Percentiles rank a stretch among this genome's conserved stretches.
Evolutionary conservation across 2,888 invertebrate genomes (phyloP).

Genomic region (Meteorus cinctellus): DNA sequence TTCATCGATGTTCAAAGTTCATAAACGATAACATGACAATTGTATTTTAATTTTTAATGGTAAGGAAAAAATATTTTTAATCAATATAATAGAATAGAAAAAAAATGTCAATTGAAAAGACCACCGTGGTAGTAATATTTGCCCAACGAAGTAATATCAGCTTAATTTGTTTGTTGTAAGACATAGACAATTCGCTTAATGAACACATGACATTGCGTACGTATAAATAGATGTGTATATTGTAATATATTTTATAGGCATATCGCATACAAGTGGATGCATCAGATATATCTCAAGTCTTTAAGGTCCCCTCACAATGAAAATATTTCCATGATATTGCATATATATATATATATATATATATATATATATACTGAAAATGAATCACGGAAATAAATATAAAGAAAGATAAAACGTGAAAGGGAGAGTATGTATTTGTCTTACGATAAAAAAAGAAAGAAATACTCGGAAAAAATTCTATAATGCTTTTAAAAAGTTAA

Average conservation of each 20-base stretch:
- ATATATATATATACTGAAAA: neutral
- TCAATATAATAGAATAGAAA: neutral
- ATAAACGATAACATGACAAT: too few species aligned
- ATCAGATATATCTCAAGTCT: conserved; percentile 10
- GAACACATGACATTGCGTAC: conserved; percentile 41
- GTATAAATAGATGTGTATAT: conserved; percentile 29
- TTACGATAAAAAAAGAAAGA: neutral
- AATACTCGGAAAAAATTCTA: conserved; percentile 1
- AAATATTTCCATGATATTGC: neutral
- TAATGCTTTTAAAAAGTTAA: neutral
- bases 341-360: too few species aligned
- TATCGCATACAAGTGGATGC: conserved; percentile 15
- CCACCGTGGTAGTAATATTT: conserved; percentile 32
- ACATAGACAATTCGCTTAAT: conserved; percentile 43
- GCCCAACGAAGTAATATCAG: conserved; percentile 40
- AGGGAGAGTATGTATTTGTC: conserved; percentile 17
- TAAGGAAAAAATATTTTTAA: neutral
- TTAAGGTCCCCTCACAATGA: conserved; percentile 39
- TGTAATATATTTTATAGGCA: neutral
- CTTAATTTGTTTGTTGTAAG: conserved; percentile 62
- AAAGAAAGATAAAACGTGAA: conserved; percentile 1
- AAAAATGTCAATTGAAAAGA: conserved; percentile 26
- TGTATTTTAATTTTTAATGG: too few species aligned
- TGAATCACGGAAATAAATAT: neutral
- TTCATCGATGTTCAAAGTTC: too few species aligned